Conservation (phyloP, 2,797 vertebrate genomes). For the Iguana delicatissima region DNA sequence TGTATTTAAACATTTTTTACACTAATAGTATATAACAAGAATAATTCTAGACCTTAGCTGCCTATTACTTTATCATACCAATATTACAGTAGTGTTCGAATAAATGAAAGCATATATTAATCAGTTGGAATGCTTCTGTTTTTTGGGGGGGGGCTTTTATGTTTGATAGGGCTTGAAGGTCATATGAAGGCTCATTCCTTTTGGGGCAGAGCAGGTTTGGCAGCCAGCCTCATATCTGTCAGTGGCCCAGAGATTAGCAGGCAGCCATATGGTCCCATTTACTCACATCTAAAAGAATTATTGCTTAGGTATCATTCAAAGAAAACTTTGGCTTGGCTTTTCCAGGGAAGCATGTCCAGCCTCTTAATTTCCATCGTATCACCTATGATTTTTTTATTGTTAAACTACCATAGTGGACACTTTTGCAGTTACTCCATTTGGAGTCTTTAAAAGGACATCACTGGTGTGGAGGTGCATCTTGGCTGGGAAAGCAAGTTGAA, state of each 20-base stretch:
- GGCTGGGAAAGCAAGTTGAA: not conserved
- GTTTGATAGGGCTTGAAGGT: conserved; percentile 2
- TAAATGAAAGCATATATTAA: not conserved
- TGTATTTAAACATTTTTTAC: not conserved
- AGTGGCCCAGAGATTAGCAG: conserved; percentile 23
- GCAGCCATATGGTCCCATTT: not conserved
- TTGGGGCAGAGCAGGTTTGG: conserved; percentile 22
- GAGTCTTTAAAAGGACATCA: too few species aligned
- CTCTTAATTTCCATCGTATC: not conserved
- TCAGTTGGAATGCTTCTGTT: not conserved
- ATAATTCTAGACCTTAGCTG: not conserved
- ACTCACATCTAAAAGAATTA: conserved; percentile 16
- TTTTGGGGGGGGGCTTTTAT: not conserved
- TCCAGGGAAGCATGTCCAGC: not conserved
- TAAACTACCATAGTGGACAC: not conserved
- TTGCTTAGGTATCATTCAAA: conserved; percentile 17
- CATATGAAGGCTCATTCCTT: conserved; percentile 25
- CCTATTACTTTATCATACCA: not conserved
- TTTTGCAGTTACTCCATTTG: not conserved
- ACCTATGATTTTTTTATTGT: not conserved
- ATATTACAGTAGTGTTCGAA: not conserved
- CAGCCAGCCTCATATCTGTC: not conserved
- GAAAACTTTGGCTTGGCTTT: not conserved
- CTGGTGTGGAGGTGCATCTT: not conserved
- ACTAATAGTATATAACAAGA: not conserved